Evolutionary conservation across 2,888 invertebrate genomes (phyloP), one percentile per base, ranked within the genome.

Genomic region (Pseudococcus jackbeardsleyi): DNA sequence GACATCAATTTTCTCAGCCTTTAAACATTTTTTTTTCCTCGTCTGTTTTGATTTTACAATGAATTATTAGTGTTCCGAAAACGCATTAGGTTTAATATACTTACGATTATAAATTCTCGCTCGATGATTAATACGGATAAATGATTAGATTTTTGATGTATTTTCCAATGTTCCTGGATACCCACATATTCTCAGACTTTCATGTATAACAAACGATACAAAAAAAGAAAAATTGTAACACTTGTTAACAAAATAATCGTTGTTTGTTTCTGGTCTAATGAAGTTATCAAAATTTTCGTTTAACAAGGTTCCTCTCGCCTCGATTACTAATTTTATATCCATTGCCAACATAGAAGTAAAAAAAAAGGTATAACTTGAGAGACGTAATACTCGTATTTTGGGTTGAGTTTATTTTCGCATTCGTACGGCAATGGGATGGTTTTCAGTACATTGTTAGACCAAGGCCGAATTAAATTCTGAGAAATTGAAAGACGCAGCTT

Each of bases 221-320:
- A 8, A 33, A 79, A 4, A n/a, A 19, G 46, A 79, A 46, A 46
- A 46, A 77, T 77, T 39, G 77, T 77, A 77, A 77, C 77, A 79
- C 79, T 79, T 79, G 79, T 79, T 79, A 79, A 79, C 79, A 79
- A 79, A 79, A 42, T 79, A 46, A 79, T 79, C 15, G 79, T 79
- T 79, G 39, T 39, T 79, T 42, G 79, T 46, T 17, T n/a, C 11
- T 46, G 42, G 79, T 8, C 4, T 46, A 8, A 19, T 15, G 12
- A 33, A 12, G 46, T 79, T 46, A 46, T 46, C 46, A 46, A 79
- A 79, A 39, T n/a, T 72, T 33, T 33, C 33, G 33, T 26, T 26
- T 33, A 6, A 33, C 72, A 72, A 12, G 26, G 22, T 64, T 64
- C 22, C 7, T 64, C 7, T 64, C 22, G 54, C 54, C 54, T 17